Evolutionary conservation across 1,140 invertebrate genomes (phyloP).

Genomic region (Platyura marginata): DNA sequence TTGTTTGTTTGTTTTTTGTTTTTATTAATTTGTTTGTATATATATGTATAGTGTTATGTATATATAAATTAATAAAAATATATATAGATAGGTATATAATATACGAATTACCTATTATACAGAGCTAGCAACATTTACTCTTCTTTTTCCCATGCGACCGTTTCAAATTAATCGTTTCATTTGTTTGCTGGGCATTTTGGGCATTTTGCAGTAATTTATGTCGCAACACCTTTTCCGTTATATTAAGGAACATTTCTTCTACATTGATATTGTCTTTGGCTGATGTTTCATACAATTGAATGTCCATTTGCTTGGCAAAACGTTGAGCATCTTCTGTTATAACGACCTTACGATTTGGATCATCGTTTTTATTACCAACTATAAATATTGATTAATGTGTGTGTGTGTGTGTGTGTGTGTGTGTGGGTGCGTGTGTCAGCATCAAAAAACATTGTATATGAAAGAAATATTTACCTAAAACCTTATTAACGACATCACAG

Average conservation of each 20-base stretch:
- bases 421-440: too few species aligned
- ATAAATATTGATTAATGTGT: slow-evolving; percentile 26
- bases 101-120: too few species aligned
- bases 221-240: slow-evolving; percentile 37
- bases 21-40: too few species aligned
- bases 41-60: too few species aligned
- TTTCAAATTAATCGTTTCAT: slow-evolving; percentile 32
- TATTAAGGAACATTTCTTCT: slow-evolving; percentile 75
- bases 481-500: slow-evolving; percentile 98
- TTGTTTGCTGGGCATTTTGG: slow-evolving; percentile 26
- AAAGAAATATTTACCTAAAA: slow-evolving; percentile 86
- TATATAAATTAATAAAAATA: too few species aligned
- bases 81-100: too few species aligned
- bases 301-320: slow-evolving; percentile 93
- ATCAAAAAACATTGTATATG: too few species aligned
- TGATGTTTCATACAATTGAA: slow-evolving; percentile 94
- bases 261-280: slow-evolving; percentile 99
- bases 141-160: slow-evolving; percentile 1
- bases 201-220: slow-evolving; percentile 19
- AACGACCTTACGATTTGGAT: slow-evolving; percentile 91
- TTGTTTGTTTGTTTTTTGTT: too few species aligned
- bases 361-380: slow-evolving; percentile 99
- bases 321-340: slow-evolving; percentile 90
- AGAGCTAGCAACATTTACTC: slow-evolving; percentile 1
- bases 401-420: too few species aligned